phyloP scores from a whole-genome alignment of 2,797 vertebrate species.

The Pempheris klunzingeri region DNA sequence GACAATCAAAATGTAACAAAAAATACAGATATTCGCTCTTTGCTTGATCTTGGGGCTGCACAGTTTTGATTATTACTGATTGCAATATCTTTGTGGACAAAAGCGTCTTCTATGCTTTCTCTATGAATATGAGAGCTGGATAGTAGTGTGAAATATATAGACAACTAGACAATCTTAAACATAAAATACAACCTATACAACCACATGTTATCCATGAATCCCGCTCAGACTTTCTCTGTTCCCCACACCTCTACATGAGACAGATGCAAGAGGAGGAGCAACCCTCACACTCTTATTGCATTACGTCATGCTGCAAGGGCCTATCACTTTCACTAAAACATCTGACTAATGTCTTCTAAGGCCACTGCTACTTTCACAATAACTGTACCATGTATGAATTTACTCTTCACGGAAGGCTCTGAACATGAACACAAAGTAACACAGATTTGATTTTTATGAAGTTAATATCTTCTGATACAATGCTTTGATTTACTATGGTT shows the following conservation, averaged over 20 bases:
- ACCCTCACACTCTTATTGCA: slow-evolving; percentile 11
- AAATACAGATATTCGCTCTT: slow-evolving; percentile 4
- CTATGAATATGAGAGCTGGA: neutral
- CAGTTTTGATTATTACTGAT: slow-evolving; percentile 15
- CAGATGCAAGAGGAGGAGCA: slow-evolving; percentile 25
- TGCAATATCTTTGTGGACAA: neutral
- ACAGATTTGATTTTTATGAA: neutral
- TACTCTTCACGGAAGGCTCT: neutral
- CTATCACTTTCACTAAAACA: slow-evolving; percentile 17
- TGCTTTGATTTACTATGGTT: neutral
- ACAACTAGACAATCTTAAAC: slow-evolving; percentile 13
- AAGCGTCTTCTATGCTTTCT: slow-evolving; percentile 12
- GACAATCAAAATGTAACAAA: neutral
- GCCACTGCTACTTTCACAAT: neutral
- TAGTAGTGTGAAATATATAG: slow-evolving; percentile 13
- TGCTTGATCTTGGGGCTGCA: neutral
- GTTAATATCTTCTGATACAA: neutral
- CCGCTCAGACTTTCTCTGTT: slow-evolving; percentile 18
- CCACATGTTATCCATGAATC: slow-evolving; percentile 42
- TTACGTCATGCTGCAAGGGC: slow-evolving; percentile 3
- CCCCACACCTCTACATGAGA: slow-evolving; percentile 24
- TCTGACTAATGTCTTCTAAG: slow-evolving; percentile 8
- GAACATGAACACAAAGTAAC: neutral
- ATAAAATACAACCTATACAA: slow-evolving; percentile 16
- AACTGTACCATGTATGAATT: neutral